Conservation (phyloP, 2,888 invertebrate genomes). For the Carterocephalus palaemon region DNA sequence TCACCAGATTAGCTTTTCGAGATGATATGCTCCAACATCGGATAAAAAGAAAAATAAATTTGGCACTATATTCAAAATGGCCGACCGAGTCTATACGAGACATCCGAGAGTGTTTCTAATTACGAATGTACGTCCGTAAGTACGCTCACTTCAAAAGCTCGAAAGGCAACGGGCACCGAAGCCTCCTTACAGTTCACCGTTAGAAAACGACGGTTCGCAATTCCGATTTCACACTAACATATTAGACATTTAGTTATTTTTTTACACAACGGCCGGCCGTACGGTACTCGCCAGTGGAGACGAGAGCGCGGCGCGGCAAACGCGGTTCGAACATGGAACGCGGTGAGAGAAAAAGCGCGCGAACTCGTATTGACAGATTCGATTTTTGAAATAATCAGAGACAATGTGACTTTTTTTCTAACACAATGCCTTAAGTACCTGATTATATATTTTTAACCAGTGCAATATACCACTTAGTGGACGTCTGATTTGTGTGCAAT, state of each 20-base stretch:
- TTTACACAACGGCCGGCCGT: slow-evolving; percentile 19
- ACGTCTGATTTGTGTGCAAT: slow-evolving; percentile 71
- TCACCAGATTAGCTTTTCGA: too few relatives aligned
- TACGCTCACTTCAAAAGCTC: slow-evolving; percentile 33
- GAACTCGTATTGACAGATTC: slow-evolving; percentile 33
- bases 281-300: slow-evolving; percentile 37
- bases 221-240: slow-evolving; percentile 66
- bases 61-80: slow-evolving; percentile 24
- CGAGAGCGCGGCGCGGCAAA: slow-evolving; percentile 45
- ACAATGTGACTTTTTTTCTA: slow-evolving; percentile 34
- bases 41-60: too few relatives aligned
- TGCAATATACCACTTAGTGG: slow-evolving; percentile 69
- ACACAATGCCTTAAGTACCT: slow-evolving; percentile 47
- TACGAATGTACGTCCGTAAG: slow-evolving; percentile 29
- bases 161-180: slow-evolving; percentile 36
- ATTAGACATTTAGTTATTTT: slow-evolving; percentile 43
- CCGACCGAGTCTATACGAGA: too few relatives aligned
- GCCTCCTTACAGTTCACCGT: slow-evolving; percentile 53
- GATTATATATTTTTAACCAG: slow-evolving; percentile 42
- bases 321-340: slow-evolving; percentile 46
- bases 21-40: too few relatives aligned
- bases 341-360: slow-evolving; percentile 28
- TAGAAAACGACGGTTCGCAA: slow-evolving; percentile 56
- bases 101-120: slow-evolving; percentile 39
- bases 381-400: slow-evolving; percentile 25